Evolutionary conservation across 2,888 invertebrate genomes (phyloP).

Genomic region (Ophion obscuratus): DNA sequence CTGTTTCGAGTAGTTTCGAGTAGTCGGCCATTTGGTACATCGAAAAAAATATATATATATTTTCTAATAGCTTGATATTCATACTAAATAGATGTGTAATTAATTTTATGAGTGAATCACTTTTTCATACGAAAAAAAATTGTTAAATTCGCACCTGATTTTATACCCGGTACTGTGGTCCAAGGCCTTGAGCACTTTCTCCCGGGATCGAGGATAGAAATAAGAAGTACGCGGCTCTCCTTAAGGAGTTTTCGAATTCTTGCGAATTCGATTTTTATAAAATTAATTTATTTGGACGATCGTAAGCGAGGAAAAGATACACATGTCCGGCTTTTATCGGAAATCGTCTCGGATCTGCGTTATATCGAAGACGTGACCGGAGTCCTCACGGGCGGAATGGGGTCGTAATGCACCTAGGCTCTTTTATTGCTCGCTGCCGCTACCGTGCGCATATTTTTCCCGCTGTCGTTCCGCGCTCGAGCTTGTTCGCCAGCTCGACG

Average conservation of each 20-base stretch:
- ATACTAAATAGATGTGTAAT: no score
- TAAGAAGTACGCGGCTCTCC: slow-evolving; percentile 4
- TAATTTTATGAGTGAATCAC: no score
- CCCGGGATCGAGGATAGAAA: background rate
- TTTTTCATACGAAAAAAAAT: no score
- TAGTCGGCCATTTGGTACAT: no score
- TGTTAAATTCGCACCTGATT: no score
- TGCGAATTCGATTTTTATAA: background rate
- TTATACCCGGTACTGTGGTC: no score
- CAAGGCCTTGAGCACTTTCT: no score
- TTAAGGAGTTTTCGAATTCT: slow-evolving; percentile 28
- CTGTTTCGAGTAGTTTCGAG: no score
- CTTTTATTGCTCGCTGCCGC: slow-evolving; percentile 3
- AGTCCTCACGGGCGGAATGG: background rate
- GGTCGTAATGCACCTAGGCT: no score
- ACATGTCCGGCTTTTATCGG: background rate
- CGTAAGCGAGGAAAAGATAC: slow-evolving; percentile 22
- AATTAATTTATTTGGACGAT: slow-evolving; percentile 17
- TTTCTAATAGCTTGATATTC: background rate
- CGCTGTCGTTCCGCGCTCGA: slow-evolving; percentile 33
- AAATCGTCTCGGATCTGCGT: slow-evolving; percentile 16
- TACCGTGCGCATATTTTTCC: slow-evolving; percentile 7
- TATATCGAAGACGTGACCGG: slow-evolving; percentile 62
- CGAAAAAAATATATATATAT: no score
- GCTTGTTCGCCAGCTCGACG: slow-evolving; percentile 75